Evolutionary conservation across 92 coral and sea anemone genomes (phyloP).

Genomic region (Umimayanthus chanpuru): DNA sequence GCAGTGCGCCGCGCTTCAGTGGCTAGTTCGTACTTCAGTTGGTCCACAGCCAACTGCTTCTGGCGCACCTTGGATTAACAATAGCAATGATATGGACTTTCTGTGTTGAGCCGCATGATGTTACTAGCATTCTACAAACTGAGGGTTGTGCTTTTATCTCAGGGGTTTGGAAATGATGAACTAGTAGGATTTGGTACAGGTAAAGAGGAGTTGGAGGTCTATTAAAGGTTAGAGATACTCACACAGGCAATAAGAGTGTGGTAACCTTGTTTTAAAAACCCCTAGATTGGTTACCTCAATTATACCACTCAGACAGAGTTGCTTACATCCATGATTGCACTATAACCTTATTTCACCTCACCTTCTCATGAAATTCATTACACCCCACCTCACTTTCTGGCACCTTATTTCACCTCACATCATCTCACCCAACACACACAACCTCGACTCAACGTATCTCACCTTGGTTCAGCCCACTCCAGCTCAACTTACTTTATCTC

Average conservation of each 20-base stretch:
- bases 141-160: no score
- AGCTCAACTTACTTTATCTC: not conserved
- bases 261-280: not conserved
- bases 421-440: not conserved
- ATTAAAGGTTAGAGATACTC: no score
- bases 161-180: no score
- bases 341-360: not conserved
- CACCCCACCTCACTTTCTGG: not conserved
- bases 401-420: not conserved
- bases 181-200: no score
- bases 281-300: not conserved
- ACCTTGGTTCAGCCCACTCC: no score
- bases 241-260: no score
- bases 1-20: slow-evolving; percentile 75
- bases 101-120: no score
- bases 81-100: not conserved
- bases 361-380: not conserved
- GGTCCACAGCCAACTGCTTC: slow-evolving; percentile 83
- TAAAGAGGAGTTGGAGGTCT: no score
- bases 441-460: not conserved
- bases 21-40: slow-evolving; percentile 78
- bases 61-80: slow-evolving; percentile 73
- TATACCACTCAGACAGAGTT: no score
- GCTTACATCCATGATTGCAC: not conserved
- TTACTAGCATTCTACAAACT: no score